A percentile compares a stretch with the other conserved stretches of the same genome.
Conservation (phyloP, 2,888 invertebrate species). For the Zelleria hepariella region DNA sequence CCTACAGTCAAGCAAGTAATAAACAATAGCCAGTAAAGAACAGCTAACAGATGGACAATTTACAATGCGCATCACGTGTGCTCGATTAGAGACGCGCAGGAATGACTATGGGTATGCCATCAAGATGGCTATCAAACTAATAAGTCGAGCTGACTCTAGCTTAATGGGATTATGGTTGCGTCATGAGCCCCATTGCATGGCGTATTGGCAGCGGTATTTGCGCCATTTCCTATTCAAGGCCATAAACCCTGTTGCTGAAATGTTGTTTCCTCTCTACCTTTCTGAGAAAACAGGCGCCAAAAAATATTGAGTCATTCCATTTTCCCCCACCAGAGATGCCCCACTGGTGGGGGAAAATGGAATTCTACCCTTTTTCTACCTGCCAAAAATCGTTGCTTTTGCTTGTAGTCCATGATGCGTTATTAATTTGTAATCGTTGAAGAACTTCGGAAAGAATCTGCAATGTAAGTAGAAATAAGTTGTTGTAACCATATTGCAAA, state of each 20-base stretch:
- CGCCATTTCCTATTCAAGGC: not conserved
- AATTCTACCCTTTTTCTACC: too few relatives aligned
- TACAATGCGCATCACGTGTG: not conserved
- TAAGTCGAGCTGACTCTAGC: slow-evolving; percentile 4
- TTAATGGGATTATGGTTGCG: not conserved
- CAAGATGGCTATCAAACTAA: slow-evolving; percentile 18
- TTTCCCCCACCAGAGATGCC: too few relatives aligned
- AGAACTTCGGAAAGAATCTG: slow-evolving; percentile 68
- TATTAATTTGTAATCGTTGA: slow-evolving; percentile 61
- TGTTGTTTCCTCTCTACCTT: too few relatives aligned
- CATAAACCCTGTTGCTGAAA: too few relatives aligned
- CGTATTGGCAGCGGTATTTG: not conserved
- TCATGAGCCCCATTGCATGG: not conserved
- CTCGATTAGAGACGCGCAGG: not conserved
- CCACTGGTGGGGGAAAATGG: too few relatives aligned
- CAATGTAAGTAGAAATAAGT: too few relatives aligned
- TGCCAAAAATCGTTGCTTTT: slow-evolving; percentile 64
- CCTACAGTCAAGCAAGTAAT: too few relatives aligned
- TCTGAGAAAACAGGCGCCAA: too few relatives aligned
- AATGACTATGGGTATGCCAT: slow-evolving; percentile 5
- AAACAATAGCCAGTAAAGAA: not conserved
- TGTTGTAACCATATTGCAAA: too few relatives aligned
- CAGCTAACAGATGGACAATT: not conserved
- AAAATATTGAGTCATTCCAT: too few relatives aligned
- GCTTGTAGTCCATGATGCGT: slow-evolving; percentile 70